These are phyloP conservation scores for Monoplex corrugatus DNA, from an alignment of 2,888 invertebrate genomes.

Conservation along the genomic window DNA sequence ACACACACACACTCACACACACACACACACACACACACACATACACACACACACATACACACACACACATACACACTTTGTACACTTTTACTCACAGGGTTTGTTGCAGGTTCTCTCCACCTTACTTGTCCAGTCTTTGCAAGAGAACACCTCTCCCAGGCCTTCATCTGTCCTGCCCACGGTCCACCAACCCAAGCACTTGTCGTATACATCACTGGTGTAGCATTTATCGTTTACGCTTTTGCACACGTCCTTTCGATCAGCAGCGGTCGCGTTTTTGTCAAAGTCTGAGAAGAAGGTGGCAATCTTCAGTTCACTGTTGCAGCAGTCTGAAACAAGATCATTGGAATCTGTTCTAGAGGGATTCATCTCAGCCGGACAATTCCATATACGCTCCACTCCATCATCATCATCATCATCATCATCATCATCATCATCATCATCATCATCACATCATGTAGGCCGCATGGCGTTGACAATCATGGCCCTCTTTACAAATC, in stretches of 20 bases:
- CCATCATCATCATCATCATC: no score
- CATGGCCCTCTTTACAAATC: no score
- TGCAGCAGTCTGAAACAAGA: not conserved
- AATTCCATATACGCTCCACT: no score
- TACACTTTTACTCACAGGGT: slow-evolving; percentile 52
- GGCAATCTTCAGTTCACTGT: not conserved
- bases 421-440: no score
- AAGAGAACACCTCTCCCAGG: slow-evolving; percentile 43
- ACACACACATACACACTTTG: no score
- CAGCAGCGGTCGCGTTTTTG: not conserved
- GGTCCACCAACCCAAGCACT: not conserved
- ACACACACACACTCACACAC: no score
- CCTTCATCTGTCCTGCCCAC: not conserved
- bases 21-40: no score
- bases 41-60: no score
- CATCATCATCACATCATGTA: no score
- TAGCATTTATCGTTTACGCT: not conserved
- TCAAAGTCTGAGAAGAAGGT: not conserved
- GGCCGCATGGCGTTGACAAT: no score
- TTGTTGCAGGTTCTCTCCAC: slow-evolving; percentile 44
- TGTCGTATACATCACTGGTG: not conserved
- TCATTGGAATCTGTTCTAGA: no score
- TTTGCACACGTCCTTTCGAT: not conserved
- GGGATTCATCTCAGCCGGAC: no score
- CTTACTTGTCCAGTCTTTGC: slow-evolving; percentile 36